These are phyloP conservation scores for Periophthalmus modestus DNA, from an alignment of 2,113 vertebrate species.

Conservation along the genomic window DNA sequence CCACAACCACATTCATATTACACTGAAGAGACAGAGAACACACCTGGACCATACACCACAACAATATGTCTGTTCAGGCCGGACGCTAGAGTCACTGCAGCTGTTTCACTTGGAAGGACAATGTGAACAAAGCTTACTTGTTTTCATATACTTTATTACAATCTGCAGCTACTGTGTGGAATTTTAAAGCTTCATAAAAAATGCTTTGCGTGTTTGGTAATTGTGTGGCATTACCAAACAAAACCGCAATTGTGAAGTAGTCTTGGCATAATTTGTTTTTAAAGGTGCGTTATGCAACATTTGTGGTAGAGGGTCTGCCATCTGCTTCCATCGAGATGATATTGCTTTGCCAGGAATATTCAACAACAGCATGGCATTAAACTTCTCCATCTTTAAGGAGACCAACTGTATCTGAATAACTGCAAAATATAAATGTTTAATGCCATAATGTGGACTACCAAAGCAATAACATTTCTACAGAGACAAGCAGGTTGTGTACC, in stretches of 20 bases:
- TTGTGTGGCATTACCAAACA: too few relatives aligned
- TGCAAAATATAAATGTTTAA: too few relatives aligned
- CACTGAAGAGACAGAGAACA: neutral
- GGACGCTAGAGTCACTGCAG: slow-evolving; percentile 14
- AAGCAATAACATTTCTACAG: neutral
- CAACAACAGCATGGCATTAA: too few relatives aligned
- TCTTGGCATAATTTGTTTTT: too few relatives aligned
- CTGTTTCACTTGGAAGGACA: slow-evolving; percentile 10
- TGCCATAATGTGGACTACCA: neutral
- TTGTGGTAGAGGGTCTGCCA: too few relatives aligned
- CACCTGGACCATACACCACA: slow-evolving; percentile 31
- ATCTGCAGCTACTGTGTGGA: neutral
- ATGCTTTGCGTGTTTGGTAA: too few relatives aligned
- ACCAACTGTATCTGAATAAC: too few relatives aligned
- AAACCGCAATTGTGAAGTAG: too few relatives aligned
- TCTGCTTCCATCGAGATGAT: too few relatives aligned
- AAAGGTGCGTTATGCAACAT: too few relatives aligned
- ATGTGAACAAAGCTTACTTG: neutral
- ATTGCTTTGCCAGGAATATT: too few relatives aligned
- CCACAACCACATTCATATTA: slow-evolving; percentile 12
- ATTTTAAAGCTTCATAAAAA: neutral
- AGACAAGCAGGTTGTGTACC: neutral
- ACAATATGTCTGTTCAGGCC: slow-evolving; percentile 20
- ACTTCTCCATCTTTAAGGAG: too few relatives aligned
- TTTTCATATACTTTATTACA: neutral